Evolutionary conservation across 2,797 vertebrate species (phyloP), one percentile per base, ranked within the genome.

Genomic region (Gobio occitaniae): DNA sequence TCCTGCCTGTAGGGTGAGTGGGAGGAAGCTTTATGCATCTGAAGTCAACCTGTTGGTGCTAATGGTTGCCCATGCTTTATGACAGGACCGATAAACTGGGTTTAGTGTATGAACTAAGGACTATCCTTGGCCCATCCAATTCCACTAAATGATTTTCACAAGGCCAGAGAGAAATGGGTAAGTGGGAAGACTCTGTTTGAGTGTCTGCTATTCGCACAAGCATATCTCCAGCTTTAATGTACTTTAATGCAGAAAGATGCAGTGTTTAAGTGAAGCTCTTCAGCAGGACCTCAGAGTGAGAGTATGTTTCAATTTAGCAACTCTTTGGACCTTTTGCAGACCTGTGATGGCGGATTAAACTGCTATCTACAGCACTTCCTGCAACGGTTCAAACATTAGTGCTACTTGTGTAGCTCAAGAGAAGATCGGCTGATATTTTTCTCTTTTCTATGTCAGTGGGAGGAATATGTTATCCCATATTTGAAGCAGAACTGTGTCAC

Each of bases 381-480:
- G 19, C 72, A 38, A 69, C 12, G 38, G 72, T 78, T 77, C 63
- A 69, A 78, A 77, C 82, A 59, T 78, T 61, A 84, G 75, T 59
- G 52, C 38, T 71, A 59, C 65, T 84, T 32, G 21, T 78, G 74
- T 68, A 78, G 63, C 63, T 83, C 71, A 83, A 66, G 50, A 68
- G 63, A 84, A 77, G 61, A 56, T 69, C 72, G 47, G 50, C 56
- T 75, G 71, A 12, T 75, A 74, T 69, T 80, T 54, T 70, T 68
- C 48, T 69, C 47, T 56, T 80, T 66, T 76, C 61, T 32, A 36
- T 76, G 72, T 76, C 61, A 77, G 82, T 78, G 82, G 82, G 82
- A 78, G 82, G 74, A 84, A 84, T 78, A 69, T 69, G 38, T 84
- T 56, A 77, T 84, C 36, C 82, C 82, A 68, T 77, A 56, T 84